Evolutionary conservation across 2,888 invertebrate species (phyloP), one percentile per base, ranked within the genome.

Genomic region (Aporophyla nigra): DNA sequence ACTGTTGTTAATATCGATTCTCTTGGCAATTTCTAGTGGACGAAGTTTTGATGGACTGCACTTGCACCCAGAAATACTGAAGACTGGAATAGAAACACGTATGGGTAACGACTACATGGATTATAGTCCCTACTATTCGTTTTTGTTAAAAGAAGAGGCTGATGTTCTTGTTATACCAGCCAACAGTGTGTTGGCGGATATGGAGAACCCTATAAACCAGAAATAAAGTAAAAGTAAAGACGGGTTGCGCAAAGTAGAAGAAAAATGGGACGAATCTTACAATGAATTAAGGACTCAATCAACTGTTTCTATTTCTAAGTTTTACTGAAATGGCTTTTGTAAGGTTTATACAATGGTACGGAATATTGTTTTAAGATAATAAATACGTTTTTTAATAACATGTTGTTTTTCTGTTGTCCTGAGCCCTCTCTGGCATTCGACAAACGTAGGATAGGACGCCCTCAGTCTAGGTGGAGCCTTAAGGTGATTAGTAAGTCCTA

Each of bases 101-200:
- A 83, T 82, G 43, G 93, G 93, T 12, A 95, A 94, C 73, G 93
- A 95, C 75, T 95, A 94, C 71, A 90, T 94, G 80, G 95, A 96
- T 79, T 95, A 92, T 73, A 92, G 91, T 75, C 93, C 93, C 0
- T 92, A 92, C 5, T 85, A 90, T 83, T 80, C 86, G 19, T 82
- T 82, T 49, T 69, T 71, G n/a, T 82, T 89, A 16, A 83, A 77
- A 12, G 80, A 82, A 75, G 63, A 84, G 10, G 59, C 83, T 59
- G 83, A 78, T 62, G 67, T 87, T 63, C 85, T 87, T 21, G 54
- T 77, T 9, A 51, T 84, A 56, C 71, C 75, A 71, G 51, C 75
- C 0, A 51, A 70, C 46, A 71, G 27, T 62, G 62, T 85, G 0
- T 43, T 77, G n/a, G 68, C 77, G 40, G 74, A 65, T 14, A 27